A percentile compares a stretch with the other conserved stretches of the same genome.
phyloP scores from a whole-genome alignment of 1,140 invertebrate species.

The Drosophila serrata region DNA sequence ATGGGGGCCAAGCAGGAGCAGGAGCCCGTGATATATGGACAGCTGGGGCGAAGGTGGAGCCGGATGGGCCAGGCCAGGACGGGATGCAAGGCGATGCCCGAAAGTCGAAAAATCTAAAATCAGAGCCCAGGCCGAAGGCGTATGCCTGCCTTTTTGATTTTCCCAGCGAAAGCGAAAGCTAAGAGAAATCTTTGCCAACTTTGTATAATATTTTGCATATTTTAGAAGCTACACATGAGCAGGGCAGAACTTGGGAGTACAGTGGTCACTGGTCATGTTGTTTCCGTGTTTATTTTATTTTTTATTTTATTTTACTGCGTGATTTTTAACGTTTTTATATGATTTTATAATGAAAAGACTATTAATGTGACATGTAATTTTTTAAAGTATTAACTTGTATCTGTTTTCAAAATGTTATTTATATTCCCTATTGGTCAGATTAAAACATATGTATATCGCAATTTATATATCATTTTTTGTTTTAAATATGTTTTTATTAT shows the following conservation, averaged over 20 bases:
- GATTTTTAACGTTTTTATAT: too few relatives aligned
- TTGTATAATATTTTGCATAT: constrained; percentile 55
- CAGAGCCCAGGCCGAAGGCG: constrained; percentile 30
- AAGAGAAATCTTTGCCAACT: constrained; percentile 40
- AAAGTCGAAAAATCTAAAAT: constrained; percentile 46
- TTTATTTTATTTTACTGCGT: background rate
- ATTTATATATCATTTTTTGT: too few relatives aligned
- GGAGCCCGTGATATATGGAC: constrained; percentile 18
- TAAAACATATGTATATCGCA: too few relatives aligned
- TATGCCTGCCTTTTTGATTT: constrained; percentile 26
- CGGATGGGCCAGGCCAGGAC: background rate
- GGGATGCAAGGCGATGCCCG: constrained; percentile 10
- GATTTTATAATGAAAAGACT: too few relatives aligned
- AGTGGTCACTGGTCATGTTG: background rate
- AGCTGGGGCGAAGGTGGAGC: constrained; percentile 9
- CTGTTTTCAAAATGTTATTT: too few relatives aligned
- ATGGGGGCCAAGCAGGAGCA: constrained; percentile 9
- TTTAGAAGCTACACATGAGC: constrained; percentile 35
- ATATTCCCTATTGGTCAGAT: too few relatives aligned
- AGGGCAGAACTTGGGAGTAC: background rate
- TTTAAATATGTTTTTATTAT: too few relatives aligned
- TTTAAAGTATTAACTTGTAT: too few relatives aligned
- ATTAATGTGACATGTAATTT: too few relatives aligned
- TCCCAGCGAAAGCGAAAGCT: constrained; percentile 47
- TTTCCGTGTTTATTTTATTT: too few relatives aligned